Conservation (phyloP, 2,888 invertebrate species). For the Phaonia tiefii region DNA sequence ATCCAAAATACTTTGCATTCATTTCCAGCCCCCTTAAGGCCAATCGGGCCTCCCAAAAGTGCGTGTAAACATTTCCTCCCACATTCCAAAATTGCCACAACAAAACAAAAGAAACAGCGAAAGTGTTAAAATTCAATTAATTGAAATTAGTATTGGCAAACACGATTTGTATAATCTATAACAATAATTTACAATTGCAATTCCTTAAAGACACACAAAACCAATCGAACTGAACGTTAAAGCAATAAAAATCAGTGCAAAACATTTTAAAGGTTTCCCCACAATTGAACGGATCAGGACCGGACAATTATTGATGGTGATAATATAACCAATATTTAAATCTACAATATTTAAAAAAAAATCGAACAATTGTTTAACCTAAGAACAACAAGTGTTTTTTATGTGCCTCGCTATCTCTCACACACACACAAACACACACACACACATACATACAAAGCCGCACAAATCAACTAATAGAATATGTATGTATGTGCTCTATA, state of each 20-base stretch:
- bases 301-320: too few relatives aligned
- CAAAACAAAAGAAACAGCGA: constrained; percentile 15
- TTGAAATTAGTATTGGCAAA: constrained; percentile 1
- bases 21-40: neutral
- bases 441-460: too few relatives aligned
- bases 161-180: constrained; percentile 7
- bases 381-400: constrained; percentile 19
- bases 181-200: too few relatives aligned
- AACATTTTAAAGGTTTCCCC: neutral
- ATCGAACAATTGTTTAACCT: neutral
- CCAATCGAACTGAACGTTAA: neutral
- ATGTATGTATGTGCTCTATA: too few relatives aligned
- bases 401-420: too few relatives aligned
- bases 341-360: too few relatives aligned
- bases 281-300: neutral
- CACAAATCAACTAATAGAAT: too few relatives aligned
- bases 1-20: neutral
- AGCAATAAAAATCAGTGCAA: neutral
- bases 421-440: too few relatives aligned
- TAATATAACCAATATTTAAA: neutral
- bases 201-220: too few relatives aligned
- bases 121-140: constrained; percentile 14
- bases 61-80: constrained; percentile 51
- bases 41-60: constrained; percentile 40
- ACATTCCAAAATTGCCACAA: constrained; percentile 9